Evolutionary conservation across 2,113 vertebrate species (phyloP).

Genomic region (Semicossyphus pulcher): DNA sequence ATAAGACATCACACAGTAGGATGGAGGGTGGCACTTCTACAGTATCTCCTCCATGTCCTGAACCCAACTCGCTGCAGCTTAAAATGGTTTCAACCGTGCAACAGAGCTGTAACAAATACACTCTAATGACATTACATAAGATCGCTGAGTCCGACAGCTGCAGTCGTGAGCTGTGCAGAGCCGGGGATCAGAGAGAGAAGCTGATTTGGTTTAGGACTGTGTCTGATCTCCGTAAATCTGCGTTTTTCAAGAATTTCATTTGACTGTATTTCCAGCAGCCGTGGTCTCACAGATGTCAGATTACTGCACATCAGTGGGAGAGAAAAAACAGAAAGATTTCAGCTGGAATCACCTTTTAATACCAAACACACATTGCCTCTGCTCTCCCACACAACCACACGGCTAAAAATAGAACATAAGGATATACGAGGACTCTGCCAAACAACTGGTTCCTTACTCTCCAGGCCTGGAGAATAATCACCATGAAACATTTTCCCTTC

Average conservation of each 20-base stretch:
- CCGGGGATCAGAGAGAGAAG: conserved; percentile 56
- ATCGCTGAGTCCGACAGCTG: conserved; percentile 64
- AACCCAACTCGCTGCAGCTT: conserved; percentile 32
- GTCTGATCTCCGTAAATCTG: conserved; percentile 42
- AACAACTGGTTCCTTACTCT: conserved; percentile 39
- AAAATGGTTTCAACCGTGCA: conserved; percentile 64
- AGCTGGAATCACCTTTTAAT: conserved; percentile 1
- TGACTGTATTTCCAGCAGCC: neutral
- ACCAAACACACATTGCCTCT: neutral
- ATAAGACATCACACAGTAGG: conserved; percentile 4
- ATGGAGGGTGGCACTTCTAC: neutral
- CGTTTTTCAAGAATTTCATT: conserved; percentile 71
- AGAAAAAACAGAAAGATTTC: neutral
- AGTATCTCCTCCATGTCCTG: conserved; percentile 10
- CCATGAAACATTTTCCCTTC: conserved; percentile 54
- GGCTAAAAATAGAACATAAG: conserved; percentile 52
- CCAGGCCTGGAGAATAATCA: conserved; percentile 38
- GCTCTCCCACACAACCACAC: conserved; percentile 12
- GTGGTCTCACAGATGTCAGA: neutral
- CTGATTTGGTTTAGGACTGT: conserved; percentile 37
- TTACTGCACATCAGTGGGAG: neutral
- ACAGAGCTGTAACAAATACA: conserved; percentile 72
- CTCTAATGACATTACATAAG: conserved; percentile 77
- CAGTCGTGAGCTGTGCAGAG: conserved; percentile 17
- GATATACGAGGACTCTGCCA: conserved; percentile 27